Base-by-base conservation (phyloP, 2,797 vertebrate genomes). In the Helostoma temminkii region DNA sequence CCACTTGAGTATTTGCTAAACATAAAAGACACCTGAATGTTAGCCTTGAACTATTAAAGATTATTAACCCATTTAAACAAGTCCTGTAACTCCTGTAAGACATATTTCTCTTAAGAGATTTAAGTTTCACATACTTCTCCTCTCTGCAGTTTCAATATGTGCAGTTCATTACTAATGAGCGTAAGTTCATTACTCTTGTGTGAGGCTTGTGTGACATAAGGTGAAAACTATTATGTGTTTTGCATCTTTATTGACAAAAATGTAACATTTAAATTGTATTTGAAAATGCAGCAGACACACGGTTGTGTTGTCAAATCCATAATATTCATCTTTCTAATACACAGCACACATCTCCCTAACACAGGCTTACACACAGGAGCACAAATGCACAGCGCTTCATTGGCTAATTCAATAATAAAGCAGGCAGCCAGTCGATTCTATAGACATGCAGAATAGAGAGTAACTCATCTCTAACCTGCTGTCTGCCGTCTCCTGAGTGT, bases 391-490 rank as follows among this genome's bases (percentile, higher is more conserved):
- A 87, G 83, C 81, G 83, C 86, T 84, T 89, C 89, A 92, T 86
- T 89, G 88, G 88, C 86, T 89, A 91, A 94, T 90, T 93, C 92
- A 93, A 93, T 94, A 92, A 93, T 91, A 92, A 93, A 88, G 85
- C 74, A 74, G 79, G 73, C 80, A 80, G 85, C 70, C 79, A 62
- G 76, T 61, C 45, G 76, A 83, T 76, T 88, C 74, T 57, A 80
- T 39, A 87, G 86, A 91, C 78, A 66, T 62, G 88, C 86, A 83
- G 78, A 84, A 81, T 76, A 75, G 88, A 88, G 82, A 88, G 88
- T 84, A 91, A 91, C 82, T 92, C 88, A 89, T 94, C 92, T 90
- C 93, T 93, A 93, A 94, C 93, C n/a, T n/a, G n/a, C n/a, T 76
- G 92, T 84, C 83, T 84, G 82, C 81, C 85, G 77, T 93, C 92